Evolutionary conservation across 2,888 invertebrate species (phyloP).

Genomic region (Carterocephalus palaemon): DNA sequence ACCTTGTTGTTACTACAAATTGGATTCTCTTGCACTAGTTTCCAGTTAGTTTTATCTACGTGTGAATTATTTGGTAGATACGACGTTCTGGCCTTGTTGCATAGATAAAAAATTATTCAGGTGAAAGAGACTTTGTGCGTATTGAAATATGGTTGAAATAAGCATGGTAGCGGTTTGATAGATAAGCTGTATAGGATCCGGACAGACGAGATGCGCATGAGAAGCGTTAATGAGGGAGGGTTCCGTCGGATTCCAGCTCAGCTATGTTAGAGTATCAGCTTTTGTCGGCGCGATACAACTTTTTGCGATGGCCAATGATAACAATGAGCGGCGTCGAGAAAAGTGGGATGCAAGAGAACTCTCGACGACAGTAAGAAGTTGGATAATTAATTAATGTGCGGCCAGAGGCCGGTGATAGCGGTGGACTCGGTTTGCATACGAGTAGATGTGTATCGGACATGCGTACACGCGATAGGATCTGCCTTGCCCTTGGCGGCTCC

Average conservation of each 20-base stretch:
- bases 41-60: constrained; percentile 24
- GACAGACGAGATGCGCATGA: constrained; percentile 44
- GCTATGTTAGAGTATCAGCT: constrained; percentile 69
- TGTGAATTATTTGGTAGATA: background rate
- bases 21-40: constrained; percentile 28
- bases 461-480: constrained; percentile 5
- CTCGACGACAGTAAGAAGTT: constrained; percentile 52
- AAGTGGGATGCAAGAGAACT: constrained; percentile 54
- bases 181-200: constrained; percentile 40
- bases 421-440: constrained; percentile 22
- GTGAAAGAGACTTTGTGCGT: constrained; percentile 1
- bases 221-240: constrained; percentile 75
- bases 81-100: background rate
- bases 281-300: constrained; percentile 72
- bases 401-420: constrained; percentile 26
- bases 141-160: constrained; percentile 27
- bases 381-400: constrained; percentile 62
- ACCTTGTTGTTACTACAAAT: constrained; percentile 28
- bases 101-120: too few species aligned
- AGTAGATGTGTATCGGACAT: constrained; percentile 29
- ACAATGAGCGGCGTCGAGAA: constrained; percentile 66
- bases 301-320: constrained; percentile 76
- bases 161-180: constrained; percentile 21
- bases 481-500: too few species aligned
- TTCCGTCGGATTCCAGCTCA: constrained; percentile 64